Conservation (phyloP, 2,888 invertebrate species). For the Temnothorax ravouxi region DNA sequence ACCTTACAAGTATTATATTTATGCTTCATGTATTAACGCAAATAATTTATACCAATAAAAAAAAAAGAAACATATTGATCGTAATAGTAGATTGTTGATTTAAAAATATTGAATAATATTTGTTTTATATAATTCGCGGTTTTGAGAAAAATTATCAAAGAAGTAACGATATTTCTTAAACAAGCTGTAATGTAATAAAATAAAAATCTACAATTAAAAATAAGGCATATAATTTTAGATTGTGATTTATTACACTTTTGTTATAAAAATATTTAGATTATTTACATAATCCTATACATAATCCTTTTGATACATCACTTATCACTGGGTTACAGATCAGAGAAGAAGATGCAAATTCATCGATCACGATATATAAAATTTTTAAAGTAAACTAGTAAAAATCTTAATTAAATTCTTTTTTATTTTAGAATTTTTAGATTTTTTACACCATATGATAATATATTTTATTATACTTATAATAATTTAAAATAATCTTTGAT, state of each 20-base stretch:
- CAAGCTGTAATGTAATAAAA: neutral
- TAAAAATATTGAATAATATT: neutral
- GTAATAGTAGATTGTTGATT: neutral
- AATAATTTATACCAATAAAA: neutral
- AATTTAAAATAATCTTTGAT: neutral
- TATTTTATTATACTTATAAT: neutral
- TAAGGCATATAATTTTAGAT: neutral
- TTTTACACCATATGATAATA: neutral
- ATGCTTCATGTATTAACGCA: neutral
- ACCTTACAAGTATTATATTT: neutral
- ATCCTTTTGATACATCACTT: neutral
- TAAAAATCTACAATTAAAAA: neutral
- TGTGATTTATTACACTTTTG: slow-evolving; percentile 14
- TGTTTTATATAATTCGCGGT: neutral
- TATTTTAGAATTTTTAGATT: neutral
- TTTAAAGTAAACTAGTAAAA: neutral
- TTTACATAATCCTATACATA: neutral
- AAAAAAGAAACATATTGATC: neutral
- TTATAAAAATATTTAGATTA: slow-evolving; percentile 1
- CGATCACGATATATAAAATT: neutral
- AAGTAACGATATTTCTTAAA: neutral
- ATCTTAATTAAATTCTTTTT: neutral
- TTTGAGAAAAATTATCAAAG: neutral
- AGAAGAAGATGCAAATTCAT: slow-evolving; percentile 11
- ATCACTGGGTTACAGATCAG: neutral